Conservation (phyloP, 2,113 vertebrate species). For the Chaetura pelagica region DNA sequence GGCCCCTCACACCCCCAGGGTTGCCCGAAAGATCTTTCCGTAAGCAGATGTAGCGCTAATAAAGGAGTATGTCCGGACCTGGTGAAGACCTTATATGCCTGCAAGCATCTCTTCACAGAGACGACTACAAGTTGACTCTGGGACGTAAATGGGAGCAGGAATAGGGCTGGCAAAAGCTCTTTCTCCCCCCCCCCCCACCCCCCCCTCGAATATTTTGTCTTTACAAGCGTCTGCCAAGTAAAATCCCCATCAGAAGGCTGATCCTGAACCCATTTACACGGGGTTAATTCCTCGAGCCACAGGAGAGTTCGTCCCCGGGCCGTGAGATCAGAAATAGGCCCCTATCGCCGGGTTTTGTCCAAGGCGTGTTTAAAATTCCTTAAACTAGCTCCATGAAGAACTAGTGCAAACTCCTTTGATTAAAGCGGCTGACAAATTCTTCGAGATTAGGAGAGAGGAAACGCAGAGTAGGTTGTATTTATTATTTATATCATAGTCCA, state of each 20-base stretch:
- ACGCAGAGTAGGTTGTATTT: conserved; percentile 75
- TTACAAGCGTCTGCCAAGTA: background rate
- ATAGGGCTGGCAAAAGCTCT: background rate
- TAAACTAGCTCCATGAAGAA: conserved; percentile 79
- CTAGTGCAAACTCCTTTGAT: conserved; percentile 64
- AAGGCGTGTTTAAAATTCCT: conserved; percentile 75
- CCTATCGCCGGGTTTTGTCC: background rate
- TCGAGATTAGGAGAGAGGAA: conserved; percentile 70
- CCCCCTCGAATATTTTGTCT: background rate
- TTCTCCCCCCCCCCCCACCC: too few relatives aligned
- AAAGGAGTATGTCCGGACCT: background rate
- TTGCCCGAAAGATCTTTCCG: background rate
- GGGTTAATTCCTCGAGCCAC: conserved; percentile 1
- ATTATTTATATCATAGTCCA: conserved; percentile 78
- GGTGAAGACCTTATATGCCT: background rate
- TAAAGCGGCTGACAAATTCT: conserved; percentile 26
- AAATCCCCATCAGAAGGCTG: background rate
- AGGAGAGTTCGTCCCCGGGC: background rate
- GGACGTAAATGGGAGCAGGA: background rate
- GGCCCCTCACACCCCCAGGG: background rate
- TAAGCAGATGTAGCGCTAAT: background rate
- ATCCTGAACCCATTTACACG: background rate
- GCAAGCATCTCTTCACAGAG: background rate
- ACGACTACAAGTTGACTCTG: background rate
- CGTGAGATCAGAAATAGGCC: conserved; percentile 11